These are phyloP conservation scores for Telmatochromis sp. DNA, from an alignment of 2,113 vertebrate genomes.

Conservation along the genomic window DNA sequence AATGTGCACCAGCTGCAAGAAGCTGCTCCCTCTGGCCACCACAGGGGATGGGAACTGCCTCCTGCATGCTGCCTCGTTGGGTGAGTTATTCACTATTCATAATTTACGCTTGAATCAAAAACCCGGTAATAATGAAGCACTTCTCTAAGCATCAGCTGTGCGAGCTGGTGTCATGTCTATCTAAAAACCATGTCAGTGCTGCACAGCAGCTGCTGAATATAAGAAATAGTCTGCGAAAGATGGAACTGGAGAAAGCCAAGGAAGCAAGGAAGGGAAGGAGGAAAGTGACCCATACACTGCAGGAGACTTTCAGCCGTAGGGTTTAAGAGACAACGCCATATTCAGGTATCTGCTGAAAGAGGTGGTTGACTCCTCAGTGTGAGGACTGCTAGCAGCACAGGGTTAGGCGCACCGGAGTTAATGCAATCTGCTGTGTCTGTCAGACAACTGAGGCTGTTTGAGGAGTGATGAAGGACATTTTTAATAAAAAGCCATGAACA, in stretches of 20 bases:
- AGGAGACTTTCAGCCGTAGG: background rate
- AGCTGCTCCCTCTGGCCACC: slow-evolving; percentile 93
- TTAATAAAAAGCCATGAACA: background rate
- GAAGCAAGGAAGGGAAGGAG: background rate
- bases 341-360: background rate
- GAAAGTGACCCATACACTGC: background rate
- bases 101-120: background rate
- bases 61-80: slow-evolving; percentile 92
- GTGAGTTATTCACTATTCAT: slow-evolving; percentile 61
- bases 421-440: slow-evolving; percentile 34
- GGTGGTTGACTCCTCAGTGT: background rate
- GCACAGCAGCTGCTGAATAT: background rate
- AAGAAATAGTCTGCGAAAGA: background rate
- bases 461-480: slow-evolving; percentile 4
- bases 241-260: background rate
- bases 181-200: background rate
- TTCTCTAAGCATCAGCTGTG: background rate
- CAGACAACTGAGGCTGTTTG: background rate
- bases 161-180: background rate
- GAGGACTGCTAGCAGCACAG: background rate
- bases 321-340: background rate
- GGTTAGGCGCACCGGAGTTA: background rate
- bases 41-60: slow-evolving; percentile 98
- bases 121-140: background rate
- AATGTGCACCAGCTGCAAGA: slow-evolving; percentile 91